Conservation (phyloP, 2,113 vertebrate species). For the Heptranchias perlo region DNA sequence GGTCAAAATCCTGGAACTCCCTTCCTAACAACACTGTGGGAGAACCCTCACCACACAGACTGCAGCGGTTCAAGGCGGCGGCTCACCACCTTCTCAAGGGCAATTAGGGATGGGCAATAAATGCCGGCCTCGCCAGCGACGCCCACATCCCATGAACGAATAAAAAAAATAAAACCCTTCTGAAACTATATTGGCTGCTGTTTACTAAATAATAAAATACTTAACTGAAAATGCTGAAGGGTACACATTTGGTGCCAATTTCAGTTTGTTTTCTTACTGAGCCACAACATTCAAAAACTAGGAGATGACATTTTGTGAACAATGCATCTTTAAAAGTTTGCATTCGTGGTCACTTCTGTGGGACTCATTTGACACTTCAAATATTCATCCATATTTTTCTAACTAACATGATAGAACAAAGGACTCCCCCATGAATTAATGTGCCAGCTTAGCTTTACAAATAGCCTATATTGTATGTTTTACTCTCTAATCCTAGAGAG, state of each 20-base stretch:
- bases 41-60: no score
- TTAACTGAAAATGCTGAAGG: conserved; percentile 13
- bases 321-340: conserved; percentile 11
- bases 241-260: background rate
- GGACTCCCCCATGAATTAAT: background rate
- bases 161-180: background rate
- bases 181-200: background rate
- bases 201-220: conserved; percentile 6
- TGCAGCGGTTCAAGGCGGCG: no score
- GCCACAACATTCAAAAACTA: background rate
- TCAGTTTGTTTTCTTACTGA: background rate
- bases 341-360: background rate
- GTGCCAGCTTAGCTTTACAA: background rate
- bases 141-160: no score
- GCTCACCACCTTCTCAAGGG: no score
- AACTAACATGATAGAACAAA: conserved; percentile 3
- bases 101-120: no score
- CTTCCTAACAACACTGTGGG: no score
- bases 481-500: no score
- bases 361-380: conserved; percentile 14
- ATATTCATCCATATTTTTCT: conserved; percentile 29
- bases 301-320: background rate
- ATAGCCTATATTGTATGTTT: background rate
- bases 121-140: no score
- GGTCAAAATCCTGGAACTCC: no score